Evolutionary conservation across 1,140 invertebrate genomes (phyloP), one percentile per base, ranked within the genome.

Genomic region (Chrysopa pallens): DNA sequence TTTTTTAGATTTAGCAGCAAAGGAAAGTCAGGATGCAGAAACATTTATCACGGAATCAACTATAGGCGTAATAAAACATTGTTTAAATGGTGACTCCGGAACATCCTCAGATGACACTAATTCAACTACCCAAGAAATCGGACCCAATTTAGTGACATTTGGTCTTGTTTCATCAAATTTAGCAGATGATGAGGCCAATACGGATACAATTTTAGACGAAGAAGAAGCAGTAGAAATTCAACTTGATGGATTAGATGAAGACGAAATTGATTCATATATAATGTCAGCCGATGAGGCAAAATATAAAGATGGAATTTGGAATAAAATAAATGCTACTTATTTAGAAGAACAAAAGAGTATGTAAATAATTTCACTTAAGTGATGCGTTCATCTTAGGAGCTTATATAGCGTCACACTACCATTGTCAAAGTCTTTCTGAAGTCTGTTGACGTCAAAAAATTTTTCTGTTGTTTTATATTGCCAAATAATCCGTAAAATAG

Each of bases 221-320:
- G 52, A 56, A 39, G 52, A 60, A 12, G 64, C 62, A 2, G 77
- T 78, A 4, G 82, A 86, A 52, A 62, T 93, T n/a, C 69, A 81
- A 52, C 62, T 90, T 6, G 74, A 76, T 39, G 87, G 79, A 38
- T 72, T 92, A 17, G 88, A 92, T 53, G 86, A 93, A 52, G 74
- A 78, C 15, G 92, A 96, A 66, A 67, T 96, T 9, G 80, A 89
- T 56, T 74, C 73, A 39, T 85, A 93, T 51, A 85, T 96, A 36
- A 77, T 96, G 67, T 77, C 72, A 2, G 78, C 82, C 15, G 69
- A 77, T 44, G 91, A 95, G 62, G 72, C 79, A 2, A 59, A 72
- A 39, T 68, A 74, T 28, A 95, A 95, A 66, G 78, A 79, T 6
- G 68, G 66, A 39, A 59, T 92, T 42, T 96, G 91, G 92, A 76